Conservation (phyloP, 2,113 vertebrate genomes). For the Phaetusa simplex region DNA sequence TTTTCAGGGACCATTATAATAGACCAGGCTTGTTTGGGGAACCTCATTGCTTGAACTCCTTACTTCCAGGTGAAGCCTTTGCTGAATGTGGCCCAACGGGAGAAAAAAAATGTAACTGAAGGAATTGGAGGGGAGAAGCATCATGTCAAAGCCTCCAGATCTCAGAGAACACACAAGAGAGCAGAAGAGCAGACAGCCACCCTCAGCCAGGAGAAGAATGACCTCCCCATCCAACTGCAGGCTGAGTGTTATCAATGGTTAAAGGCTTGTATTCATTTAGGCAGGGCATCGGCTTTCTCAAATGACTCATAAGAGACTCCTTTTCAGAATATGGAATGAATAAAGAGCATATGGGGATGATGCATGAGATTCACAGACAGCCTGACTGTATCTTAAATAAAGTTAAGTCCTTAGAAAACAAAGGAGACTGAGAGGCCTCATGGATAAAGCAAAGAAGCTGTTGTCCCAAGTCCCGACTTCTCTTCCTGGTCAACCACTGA, state of each 20-base stretch:
- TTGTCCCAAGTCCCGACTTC: neutral
- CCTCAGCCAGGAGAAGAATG: conserved; percentile 51
- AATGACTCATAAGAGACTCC: neutral
- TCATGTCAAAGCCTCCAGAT: conserved; percentile 9
- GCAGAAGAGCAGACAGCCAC: conserved; percentile 26
- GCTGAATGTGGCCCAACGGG: conserved; percentile 14
- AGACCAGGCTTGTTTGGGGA: neutral
- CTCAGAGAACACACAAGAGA: conserved; percentile 1
- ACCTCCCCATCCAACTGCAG: conserved; percentile 33
- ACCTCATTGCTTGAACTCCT: neutral
- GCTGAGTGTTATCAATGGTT: neutral
- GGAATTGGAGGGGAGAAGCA: conserved; percentile 24
- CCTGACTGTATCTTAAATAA: neutral
- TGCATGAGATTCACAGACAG: neutral
- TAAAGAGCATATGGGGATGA: conserved; percentile 3
- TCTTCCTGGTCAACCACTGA: neutral
- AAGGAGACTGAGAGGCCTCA: neutral
- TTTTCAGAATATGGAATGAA: neutral
- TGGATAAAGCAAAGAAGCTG: neutral
- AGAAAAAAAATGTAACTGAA: conserved; percentile 54
- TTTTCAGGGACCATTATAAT: neutral
- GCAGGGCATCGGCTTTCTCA: neutral
- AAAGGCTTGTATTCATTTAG: neutral
- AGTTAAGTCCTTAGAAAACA: neutral
- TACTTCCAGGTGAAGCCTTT: conserved; percentile 39